Conservation (phyloP, 2,113 vertebrate species). For the Prochilodus magdalenae region DNA sequence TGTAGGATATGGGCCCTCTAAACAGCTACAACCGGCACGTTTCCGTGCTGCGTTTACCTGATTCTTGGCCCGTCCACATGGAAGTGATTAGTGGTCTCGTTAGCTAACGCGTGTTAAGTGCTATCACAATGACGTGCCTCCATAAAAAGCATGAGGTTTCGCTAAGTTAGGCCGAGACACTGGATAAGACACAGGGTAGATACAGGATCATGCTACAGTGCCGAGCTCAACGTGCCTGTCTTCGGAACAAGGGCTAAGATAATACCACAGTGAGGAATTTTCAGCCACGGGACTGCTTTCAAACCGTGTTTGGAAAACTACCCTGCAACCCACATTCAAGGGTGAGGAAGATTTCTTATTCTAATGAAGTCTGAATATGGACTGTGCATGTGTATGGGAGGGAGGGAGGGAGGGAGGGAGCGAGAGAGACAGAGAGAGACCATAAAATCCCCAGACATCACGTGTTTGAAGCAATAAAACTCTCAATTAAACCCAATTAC, state of each 20-base stretch:
- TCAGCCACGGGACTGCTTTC: not conserved
- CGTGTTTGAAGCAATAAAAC: conserved; percentile 40
- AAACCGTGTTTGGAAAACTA: not conserved
- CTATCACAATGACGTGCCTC: conserved; percentile 78
- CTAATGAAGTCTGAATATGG: not conserved
- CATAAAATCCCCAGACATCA: conserved; percentile 47
- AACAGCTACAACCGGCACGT: not conserved
- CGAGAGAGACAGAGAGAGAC: conserved; percentile 21
- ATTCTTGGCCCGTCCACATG: conserved; percentile 70
- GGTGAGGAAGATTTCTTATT: not conserved
- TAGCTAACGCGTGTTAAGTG: conserved; percentile 78
- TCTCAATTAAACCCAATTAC: conserved; percentile 34
- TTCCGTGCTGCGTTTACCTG: not conserved
- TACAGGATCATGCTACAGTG: not conserved
- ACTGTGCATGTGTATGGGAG: conserved; percentile 21
- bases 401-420: not conserved
- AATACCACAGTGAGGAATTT: not conserved
- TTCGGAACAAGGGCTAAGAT: not conserved
- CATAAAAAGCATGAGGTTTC: conserved; percentile 78
- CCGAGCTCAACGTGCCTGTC: not conserved
- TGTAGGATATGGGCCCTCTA: too few relatives aligned
- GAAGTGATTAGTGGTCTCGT: conserved; percentile 81
- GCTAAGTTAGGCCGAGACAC: conserved; percentile 70
- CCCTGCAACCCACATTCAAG: not conserved
- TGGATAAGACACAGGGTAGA: conserved; percentile 26